Evolutionary conservation across 2,888 invertebrate genomes (phyloP).

Genomic region (Linyphia triangularis): DNA sequence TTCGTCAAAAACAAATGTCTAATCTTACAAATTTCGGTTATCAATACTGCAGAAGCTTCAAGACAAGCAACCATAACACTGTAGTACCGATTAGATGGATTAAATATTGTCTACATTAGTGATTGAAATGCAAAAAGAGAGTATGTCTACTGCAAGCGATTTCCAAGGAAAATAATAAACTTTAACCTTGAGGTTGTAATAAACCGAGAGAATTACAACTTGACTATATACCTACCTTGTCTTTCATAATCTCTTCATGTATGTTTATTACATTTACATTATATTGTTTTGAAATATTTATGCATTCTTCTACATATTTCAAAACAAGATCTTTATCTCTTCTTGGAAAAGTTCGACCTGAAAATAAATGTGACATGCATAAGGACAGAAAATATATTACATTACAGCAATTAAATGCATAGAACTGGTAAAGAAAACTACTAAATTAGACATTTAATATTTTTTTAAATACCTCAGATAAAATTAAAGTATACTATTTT

Average conservation of each 20-base stretch:
- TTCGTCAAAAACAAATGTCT: too few species aligned
- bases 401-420: not conserved
- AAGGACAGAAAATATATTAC: not conserved
- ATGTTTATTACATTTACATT: constrained; percentile 78
- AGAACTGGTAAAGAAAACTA: not conserved
- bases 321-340: constrained; percentile 77
- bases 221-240: constrained; percentile 52
- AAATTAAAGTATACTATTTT: too few species aligned
- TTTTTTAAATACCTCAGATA: not conserved
- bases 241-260: constrained; percentile 75
- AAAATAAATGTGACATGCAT: not conserved
- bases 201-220: too few species aligned
- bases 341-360: constrained; percentile 75
- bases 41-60: too few species aligned
- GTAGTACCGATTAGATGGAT: too few species aligned
- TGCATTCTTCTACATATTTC: constrained; percentile 78
- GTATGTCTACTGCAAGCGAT: too few species aligned
- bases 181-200: too few species aligned
- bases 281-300: constrained; percentile 77
- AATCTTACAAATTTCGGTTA: too few species aligned
- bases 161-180: too few species aligned
- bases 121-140: too few species aligned
- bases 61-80: too few species aligned
- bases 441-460: not conserved
- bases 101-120: too few species aligned